Conservation (phyloP, 2,888 invertebrate species). For the Ferdinandea cuprea region DNA sequence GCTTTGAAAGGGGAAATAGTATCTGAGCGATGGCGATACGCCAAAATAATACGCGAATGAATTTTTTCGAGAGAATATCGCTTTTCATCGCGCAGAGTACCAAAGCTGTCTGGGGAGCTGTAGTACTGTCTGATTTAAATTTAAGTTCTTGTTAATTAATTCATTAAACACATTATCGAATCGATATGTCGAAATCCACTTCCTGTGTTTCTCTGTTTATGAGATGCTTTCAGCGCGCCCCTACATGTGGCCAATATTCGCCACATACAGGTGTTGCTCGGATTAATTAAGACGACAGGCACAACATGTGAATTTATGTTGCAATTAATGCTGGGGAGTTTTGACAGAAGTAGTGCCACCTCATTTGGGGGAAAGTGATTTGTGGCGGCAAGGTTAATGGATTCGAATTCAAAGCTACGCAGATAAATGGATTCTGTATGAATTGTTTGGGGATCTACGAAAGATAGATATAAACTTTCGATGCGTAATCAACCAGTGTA, state of each 20-base stretch:
- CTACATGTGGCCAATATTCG: conserved; percentile 13
- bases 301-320: not conserved
- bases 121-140: conserved; percentile 14
- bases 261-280: conserved; percentile 13
- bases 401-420: too few species aligned
- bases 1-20: conserved; percentile 18
- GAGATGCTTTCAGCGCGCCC: conserved; percentile 16
- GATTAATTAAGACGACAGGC: conserved; percentile 23
- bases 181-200: conserved; percentile 32
- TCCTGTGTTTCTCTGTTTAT: conserved; percentile 57
- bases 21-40: too few species aligned
- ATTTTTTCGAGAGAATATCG: not conserved
- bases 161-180: conserved; percentile 10
- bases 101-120: conserved; percentile 11
- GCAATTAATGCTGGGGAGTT: conserved; percentile 32
- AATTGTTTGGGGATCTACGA: too few species aligned
- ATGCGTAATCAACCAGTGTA: too few species aligned
- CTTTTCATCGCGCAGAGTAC: not conserved
- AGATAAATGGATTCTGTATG: too few species aligned
- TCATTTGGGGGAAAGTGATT: too few species aligned
- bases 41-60: too few species aligned
- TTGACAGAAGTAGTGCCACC: not conserved
- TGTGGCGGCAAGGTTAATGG: too few species aligned
- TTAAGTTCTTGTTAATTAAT: conserved; percentile 32
- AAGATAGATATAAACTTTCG: too few species aligned